Evolutionary conservation across 2,888 invertebrate species (phyloP).

Genomic region (Antitype chi): DNA sequence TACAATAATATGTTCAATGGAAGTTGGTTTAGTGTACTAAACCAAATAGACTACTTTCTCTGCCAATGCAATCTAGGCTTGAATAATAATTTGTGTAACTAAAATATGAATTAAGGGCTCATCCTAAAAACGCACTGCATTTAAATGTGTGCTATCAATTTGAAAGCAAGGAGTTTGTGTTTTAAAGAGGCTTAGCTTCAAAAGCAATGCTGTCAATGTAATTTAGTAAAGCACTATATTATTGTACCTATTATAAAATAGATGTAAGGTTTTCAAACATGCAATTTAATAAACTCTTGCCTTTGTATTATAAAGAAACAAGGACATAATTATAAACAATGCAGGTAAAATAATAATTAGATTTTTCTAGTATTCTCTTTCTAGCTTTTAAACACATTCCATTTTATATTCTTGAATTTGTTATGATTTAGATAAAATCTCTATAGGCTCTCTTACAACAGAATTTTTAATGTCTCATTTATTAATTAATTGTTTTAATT

Average conservation of each 20-base stretch:
- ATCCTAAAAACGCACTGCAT: constrained; percentile 33
- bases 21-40: too few species aligned
- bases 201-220: constrained; percentile 56
- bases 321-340: constrained; percentile 17
- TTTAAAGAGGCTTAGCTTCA: constrained; percentile 62
- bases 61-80: constrained; percentile 9
- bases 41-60: not conserved
- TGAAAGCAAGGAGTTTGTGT: constrained; percentile 41
- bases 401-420: constrained; percentile 38
- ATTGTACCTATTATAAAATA: constrained; percentile 34
- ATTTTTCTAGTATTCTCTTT: not conserved
- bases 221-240: constrained; percentile 50
- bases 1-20: not conserved
- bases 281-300: constrained; percentile 41
- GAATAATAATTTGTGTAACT: not conserved
- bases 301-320: constrained; percentile 13
- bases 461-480: constrained; percentile 10
- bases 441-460: constrained; percentile 32
- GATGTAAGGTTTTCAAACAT: constrained; percentile 40
- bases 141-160: constrained; percentile 37
- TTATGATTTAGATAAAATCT: constrained; percentile 26
- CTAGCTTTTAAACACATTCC: constrained; percentile 54
- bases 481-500: constrained; percentile 44
- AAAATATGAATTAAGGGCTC: not conserved
- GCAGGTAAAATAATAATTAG: constrained; percentile 1